Evolutionary conservation across 2,888 invertebrate genomes (phyloP).

Genomic region (Drosophila nigricruria): DNA sequence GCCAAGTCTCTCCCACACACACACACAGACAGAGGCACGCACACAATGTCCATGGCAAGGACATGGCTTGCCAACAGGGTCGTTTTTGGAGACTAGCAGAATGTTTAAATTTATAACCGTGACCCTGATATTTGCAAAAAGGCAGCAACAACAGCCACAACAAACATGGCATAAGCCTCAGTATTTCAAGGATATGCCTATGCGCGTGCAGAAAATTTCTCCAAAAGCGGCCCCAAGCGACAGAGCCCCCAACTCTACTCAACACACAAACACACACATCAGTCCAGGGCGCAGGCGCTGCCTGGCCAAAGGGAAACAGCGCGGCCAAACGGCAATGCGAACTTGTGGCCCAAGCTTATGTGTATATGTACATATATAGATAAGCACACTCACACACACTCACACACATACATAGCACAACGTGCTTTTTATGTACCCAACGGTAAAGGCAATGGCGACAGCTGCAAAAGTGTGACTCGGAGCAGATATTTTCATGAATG

Average conservation of each 20-base stretch:
- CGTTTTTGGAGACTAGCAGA: constrained; percentile 79
- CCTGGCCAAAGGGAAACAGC: constrained; percentile 18
- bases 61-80: constrained; percentile 53
- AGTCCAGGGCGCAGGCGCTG: constrained; percentile 54
- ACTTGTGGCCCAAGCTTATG: constrained; percentile 40
- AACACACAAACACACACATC: constrained; percentile 14
- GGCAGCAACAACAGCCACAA: constrained; percentile 35
- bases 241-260: constrained; percentile 5
- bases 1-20: constrained; percentile 19
- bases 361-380: constrained; percentile 16
- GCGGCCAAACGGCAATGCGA: constrained; percentile 21
- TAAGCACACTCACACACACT: neutral
- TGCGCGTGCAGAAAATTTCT: constrained; percentile 79
- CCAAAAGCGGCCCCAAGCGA: constrained; percentile 61
- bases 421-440: constrained; percentile 50
- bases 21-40: constrained; percentile 5
- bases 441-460: constrained; percentile 41
- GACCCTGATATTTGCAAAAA: constrained; percentile 83
- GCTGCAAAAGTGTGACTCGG: constrained; percentile 61
- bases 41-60: constrained; percentile 35
- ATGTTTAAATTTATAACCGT: constrained; percentile 84
- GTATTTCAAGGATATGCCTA: constrained; percentile 77
- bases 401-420: constrained; percentile 22
- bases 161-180: constrained; percentile 46
- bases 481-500: constrained; percentile 83